These are phyloP conservation scores for Lasioglossum oenotherae DNA, from an alignment of 2,888 invertebrate species.

Conservation along the genomic window DNA sequence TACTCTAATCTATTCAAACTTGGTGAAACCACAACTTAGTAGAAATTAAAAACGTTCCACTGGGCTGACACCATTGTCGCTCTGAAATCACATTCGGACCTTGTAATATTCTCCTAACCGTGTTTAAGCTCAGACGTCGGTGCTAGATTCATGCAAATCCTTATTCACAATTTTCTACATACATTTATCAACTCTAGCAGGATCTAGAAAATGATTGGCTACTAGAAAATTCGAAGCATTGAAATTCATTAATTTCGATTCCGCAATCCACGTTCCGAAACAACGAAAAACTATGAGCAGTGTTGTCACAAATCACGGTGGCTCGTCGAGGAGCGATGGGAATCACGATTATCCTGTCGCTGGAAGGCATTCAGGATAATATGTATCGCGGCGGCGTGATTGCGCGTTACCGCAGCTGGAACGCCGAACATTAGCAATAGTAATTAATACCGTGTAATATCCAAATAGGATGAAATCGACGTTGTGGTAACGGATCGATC, in stretches of 20 bases:
- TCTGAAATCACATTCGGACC: background rate
- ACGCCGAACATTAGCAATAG: slow-evolving; percentile 46
- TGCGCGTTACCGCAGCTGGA: slow-evolving; percentile 37
- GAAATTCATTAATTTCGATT: background rate
- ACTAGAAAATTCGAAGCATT: too few species aligned
- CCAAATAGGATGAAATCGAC: slow-evolving; percentile 55
- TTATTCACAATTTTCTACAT: background rate
- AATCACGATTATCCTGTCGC: slow-evolving; percentile 39
- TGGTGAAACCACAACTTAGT: background rate
- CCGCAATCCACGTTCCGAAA: background rate
- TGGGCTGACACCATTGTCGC: background rate
- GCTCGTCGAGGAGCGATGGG: background rate
- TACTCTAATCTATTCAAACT: background rate
- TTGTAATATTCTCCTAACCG: background rate
- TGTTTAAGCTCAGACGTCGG: background rate
- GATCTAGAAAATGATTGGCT: too few species aligned
- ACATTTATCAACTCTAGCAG: too few species aligned
- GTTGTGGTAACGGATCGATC: slow-evolving; percentile 48
- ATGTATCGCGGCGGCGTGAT: slow-evolving; percentile 50
- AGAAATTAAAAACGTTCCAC: background rate
- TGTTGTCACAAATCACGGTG: background rate
- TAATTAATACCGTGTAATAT: slow-evolving; percentile 64
- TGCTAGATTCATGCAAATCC: background rate
- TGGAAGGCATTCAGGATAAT: slow-evolving; percentile 45
- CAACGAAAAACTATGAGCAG: background rate